A percentile compares a stretch with the other conserved stretches of the same genome.
These are phyloP conservation scores for Drosophila kanekoi DNA, from an alignment of 2,888 invertebrate species.

Conservation along the genomic window DNA sequence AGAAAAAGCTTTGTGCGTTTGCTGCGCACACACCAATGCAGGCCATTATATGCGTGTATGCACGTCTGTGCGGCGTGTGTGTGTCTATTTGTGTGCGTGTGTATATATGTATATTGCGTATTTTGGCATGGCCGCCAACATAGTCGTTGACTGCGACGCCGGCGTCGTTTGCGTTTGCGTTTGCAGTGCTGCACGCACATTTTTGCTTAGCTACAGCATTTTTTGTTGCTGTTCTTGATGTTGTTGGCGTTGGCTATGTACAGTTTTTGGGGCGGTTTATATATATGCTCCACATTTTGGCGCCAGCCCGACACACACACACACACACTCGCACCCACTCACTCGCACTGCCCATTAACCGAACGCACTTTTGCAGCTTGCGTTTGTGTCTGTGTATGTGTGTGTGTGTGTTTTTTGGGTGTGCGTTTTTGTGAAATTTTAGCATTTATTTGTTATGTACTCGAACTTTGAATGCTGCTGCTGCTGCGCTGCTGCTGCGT, in stretches of 20 bases:
- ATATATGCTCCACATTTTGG: constrained; percentile 73
- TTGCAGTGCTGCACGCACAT: constrained; percentile 71
- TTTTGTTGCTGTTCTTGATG: constrained; percentile 1
- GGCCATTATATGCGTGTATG: constrained; percentile 72
- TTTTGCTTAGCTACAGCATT: constrained; percentile 70
- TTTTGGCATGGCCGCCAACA: constrained; percentile 61
- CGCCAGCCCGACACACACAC: constrained; percentile 45
- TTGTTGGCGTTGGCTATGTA: constrained; percentile 48
- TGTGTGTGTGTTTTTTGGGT: constrained; percentile 55
- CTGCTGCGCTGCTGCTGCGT: constrained; percentile 56
- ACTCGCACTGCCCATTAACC: constrained; percentile 32
- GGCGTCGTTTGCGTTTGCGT: constrained; percentile 30
- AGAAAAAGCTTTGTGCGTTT: constrained; percentile 68
- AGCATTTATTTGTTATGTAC: constrained; percentile 81
- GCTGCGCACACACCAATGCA: constrained; percentile 74
- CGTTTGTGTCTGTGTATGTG: constrained; percentile 51
- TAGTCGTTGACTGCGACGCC: constrained; percentile 39
- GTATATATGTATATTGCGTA: constrained; percentile 49
- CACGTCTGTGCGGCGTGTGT: constrained; percentile 40
- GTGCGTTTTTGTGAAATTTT: constrained; percentile 77
- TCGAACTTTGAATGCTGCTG: constrained; percentile 54
- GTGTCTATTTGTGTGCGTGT: constrained; percentile 5
- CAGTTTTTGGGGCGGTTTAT: constrained; percentile 58
- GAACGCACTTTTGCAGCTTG: constrained; percentile 80
- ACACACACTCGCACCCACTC: constrained; percentile 12